These are phyloP conservation scores for Hirundichthys speculiger DNA, from an alignment of 2,113 vertebrate species.

Conservation along the genomic window DNA sequence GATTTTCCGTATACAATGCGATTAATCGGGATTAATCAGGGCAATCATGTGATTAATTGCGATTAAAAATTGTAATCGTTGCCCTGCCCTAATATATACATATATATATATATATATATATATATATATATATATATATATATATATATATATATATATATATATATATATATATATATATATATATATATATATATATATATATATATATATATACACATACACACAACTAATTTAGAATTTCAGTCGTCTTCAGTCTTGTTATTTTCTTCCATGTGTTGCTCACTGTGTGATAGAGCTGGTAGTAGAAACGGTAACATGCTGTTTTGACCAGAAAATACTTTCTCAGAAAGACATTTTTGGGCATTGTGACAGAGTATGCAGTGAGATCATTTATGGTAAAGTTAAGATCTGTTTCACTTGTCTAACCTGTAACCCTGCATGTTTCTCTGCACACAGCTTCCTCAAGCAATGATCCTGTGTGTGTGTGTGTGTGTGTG, in stretches of 20 bases:
- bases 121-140: too few species aligned
- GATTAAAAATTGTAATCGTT: too few species aligned
- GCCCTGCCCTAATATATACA: too few species aligned
- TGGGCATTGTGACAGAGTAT: constrained; percentile 5
- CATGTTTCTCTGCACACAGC: constrained; percentile 70
- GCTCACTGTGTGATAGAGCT: constrained; percentile 1
- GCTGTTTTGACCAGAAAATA: constrained; percentile 1
- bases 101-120: too few species aligned
- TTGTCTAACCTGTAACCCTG: constrained; percentile 65
- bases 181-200: too few species aligned
- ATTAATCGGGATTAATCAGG: too few species aligned
- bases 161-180: too few species aligned
- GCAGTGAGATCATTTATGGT: constrained; percentile 13
- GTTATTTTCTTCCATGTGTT: constrained; percentile 15
- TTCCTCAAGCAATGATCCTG: constrained; percentile 50
- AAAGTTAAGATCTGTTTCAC: constrained; percentile 41
- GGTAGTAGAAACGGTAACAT: constrained; percentile 2
- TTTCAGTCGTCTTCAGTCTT: constrained; percentile 12
- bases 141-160: too few species aligned
- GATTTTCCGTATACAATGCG: too few species aligned
- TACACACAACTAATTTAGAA: neutral
- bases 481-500: constrained; percentile 46
- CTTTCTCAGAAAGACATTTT: constrained; percentile 5
- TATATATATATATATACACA: too few species aligned
- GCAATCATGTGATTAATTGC: too few species aligned